phyloP scores from a whole-genome alignment of 2,888 invertebrate genomes.

The Girardia tigrina region DNA sequence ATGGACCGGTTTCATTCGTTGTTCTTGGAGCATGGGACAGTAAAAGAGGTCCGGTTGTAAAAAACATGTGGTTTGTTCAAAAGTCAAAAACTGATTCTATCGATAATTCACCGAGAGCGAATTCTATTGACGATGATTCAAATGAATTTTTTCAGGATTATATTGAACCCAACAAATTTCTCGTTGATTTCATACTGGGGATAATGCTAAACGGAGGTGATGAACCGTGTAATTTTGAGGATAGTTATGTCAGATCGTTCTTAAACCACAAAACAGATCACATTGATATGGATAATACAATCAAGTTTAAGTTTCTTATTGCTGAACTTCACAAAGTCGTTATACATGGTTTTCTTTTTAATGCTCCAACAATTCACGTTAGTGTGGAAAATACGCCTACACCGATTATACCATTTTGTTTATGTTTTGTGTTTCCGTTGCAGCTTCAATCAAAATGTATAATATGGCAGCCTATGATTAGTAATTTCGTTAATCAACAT shows the following conservation, averaged over 20 bases:
- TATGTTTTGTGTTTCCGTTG: neutral
- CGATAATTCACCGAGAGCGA: neutral
- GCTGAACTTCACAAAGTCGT: neutral
- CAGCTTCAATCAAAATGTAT: neutral
- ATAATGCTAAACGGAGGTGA: neutral
- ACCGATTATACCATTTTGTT: neutral
- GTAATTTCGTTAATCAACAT: neutral
- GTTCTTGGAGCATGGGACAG: neutral
- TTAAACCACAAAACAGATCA: neutral
- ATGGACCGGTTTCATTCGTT: neutral
- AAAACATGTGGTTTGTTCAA: neutral
- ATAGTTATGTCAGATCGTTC: neutral
- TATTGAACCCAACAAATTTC: neutral
- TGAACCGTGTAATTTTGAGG: neutral
- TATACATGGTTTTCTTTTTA: neutral
- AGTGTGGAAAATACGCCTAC: neutral
- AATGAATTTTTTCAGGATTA: neutral
- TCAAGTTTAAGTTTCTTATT: neutral
- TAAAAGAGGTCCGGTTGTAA: neutral
- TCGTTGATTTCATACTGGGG: neutral
- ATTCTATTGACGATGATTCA: neutral
- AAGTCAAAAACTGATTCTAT: neutral
- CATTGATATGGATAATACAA: neutral
- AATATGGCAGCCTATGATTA: neutral
- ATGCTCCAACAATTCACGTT: neutral